Base-by-base conservation (phyloP, 2,113 vertebrate species). In the Nestor notabilis region DNA sequence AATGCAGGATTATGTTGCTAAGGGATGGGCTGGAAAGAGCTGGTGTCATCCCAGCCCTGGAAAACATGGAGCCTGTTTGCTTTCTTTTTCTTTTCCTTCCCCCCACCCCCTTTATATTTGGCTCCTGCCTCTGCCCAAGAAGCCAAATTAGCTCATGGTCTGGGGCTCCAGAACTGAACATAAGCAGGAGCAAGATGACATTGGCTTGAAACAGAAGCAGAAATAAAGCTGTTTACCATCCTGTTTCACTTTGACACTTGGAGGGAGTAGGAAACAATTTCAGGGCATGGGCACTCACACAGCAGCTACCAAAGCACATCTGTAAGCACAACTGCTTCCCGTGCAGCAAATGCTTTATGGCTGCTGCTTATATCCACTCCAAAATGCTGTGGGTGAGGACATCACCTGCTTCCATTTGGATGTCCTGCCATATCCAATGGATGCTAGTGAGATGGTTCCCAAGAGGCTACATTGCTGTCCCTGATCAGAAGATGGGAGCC, bases 61-160 rank as follows among this genome's bases (percentile, higher is more conserved):
- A 87, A 81, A 87, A 93, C 1, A 7, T 61, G 50, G 63, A 92
- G 24, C 12, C 83, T 87, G 43, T 78, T 95, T 92, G 72, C 65
- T 84, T 13, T 84, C 9, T n/a, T 2, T 16, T 41, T 61, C 64
- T 29, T 47, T 21, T 29, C 28, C 5, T 16, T 19, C 15, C 3
- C 1, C 17, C 19, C 31, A 17, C n/a, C n/a, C 18, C 29, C 43
- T 89, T 83, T 83, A 74, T 64, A 13, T 76, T 87, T 95, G 95
- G 93, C 96, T 94, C 63, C 47, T 94, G n/a, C 46, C 41, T 87
- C 24, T 61, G 63, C 89, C 47, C 0, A 0, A n/a, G 84, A 55
- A 83, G 95, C 93, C 95, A 96, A 95, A 96, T 96, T 88, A 97
- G 95, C 84, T 96, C 94, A 95, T 89, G 89, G 96, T 96, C 94